Base-by-base conservation (phyloP, 2,113 vertebrate species). In the Bettongia penicillata region DNA sequence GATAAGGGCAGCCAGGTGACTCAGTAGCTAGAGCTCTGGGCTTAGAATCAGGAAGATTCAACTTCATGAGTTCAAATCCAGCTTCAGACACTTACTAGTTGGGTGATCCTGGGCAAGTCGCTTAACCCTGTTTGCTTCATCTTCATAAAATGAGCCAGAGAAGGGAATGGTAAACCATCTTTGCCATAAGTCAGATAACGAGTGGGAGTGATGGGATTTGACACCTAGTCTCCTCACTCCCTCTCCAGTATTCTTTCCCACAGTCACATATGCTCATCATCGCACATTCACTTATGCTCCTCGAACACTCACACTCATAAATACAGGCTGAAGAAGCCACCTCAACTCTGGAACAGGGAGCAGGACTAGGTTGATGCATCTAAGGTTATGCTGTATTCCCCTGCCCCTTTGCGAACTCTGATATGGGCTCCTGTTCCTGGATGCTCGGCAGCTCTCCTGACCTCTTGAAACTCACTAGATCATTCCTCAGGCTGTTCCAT, bases 271-370 rank as follows among this genome's bases (percentile, higher is more conserved):
- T 61, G 23, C 22, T 25, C 89, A 26, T 50, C 89, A 26, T 48
- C 90, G 47, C 94, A 26, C 57, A 61, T 61, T 61, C 57, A 61
- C 28, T 61, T 31, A 31, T 12, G 28, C 57, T 31, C 28, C 26
- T 57, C 51, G 48, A 48, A 51, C 53, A 55, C 53, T 53, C 26
- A 57, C 61, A 77, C 37, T n/a, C 61, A 61, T 94, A 47, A 92
- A 57, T 77, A 55, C n/a, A 31, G 25, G 48, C 48, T n/a, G 37
- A n/a, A 77, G 61, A 77, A n/a, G 37, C 61, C 31, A 2, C 91
- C 90, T 28, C 53, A 68, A 91, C 91, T 97, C 94, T 95, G 94
- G 91, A 93, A 84, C 57, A 51, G 96, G 93, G 91, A 95, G 50
- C 51, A 26, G 96, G 95, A 68, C 37, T 6, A n/a, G 61, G 61